Base-by-base conservation (phyloP, 2,113 vertebrate genomes). In the Upupa epops region DNA sequence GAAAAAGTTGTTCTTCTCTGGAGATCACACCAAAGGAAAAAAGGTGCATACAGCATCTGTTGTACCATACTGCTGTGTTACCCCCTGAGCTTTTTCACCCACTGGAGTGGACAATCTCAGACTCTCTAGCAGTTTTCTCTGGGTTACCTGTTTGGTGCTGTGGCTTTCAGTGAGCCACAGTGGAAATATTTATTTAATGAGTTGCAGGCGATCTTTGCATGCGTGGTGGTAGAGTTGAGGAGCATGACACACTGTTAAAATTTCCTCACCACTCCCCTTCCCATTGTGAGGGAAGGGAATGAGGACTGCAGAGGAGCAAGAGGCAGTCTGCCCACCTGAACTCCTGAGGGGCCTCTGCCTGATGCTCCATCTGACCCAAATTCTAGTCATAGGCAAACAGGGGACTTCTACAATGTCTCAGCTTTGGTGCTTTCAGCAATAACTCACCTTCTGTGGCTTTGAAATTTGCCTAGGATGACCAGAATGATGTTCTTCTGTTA, bases 141-240 rank as follows among this genome's bases (percentile, higher is more conserved):
- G 40, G 40, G 89, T 79, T 59, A 91, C 71, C 82, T 92, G 36
- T 65, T 61, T 46, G 73, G n/a, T 74, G 61, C 73, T 89, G 68
- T 72, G 46, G 88, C 64, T 74, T 63, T 70, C 83, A 34, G 75
- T 66, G 55, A 88, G 68, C 24, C 68, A 3, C 34, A 94, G 64
- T 80, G 60, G 75, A 91, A 93, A 83, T 91, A 83, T 40, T 95
- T 91, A 52, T 92, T 89, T 94, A 86, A 64, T 60, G 89, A 87
- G 36, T 52, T 74, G 76, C 77, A 68, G 75, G 60, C 70, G 60
- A n/a, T 83, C 83, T 89, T 91, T 89, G 22, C 80, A 48, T 8
- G 24, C 79, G n/a, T 25, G 46, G 68, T n/a, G 63, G 63, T 58
- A n/a, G 73, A 45, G 76, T 71, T 80, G 85, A 83, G 85, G 71